Conservation (phyloP, 2,797 vertebrate genomes). For the Schizopygopsis pylzovi region DNA sequence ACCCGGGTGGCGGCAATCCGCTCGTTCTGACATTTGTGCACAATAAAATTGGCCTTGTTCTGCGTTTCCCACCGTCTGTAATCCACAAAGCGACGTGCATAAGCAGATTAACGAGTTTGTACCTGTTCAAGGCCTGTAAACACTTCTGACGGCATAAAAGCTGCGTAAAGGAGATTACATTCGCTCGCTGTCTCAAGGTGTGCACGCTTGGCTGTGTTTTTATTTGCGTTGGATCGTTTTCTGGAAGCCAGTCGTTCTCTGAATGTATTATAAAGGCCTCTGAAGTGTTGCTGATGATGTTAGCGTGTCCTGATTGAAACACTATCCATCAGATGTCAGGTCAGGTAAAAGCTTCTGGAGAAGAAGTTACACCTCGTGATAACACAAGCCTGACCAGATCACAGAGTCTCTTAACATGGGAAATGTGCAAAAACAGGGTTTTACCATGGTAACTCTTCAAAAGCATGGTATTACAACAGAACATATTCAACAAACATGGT, state of each 20-base stretch:
- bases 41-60: not conserved
- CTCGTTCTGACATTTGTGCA: not conserved
- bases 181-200: conserved; percentile 1
- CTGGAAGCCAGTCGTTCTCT: not conserved
- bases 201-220: not conserved
- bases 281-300: conserved; percentile 16
- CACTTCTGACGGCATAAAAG: conserved; percentile 33
- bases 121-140: conserved; percentile 34
- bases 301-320: not conserved
- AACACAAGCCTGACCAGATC: conserved; percentile 61
- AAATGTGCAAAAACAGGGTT: not conserved
- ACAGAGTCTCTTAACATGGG: not conserved
- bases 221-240: not conserved
- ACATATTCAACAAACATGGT: not conserved
- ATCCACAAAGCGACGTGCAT: conserved; percentile 1
- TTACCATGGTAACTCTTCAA: not conserved
- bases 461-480: not conserved
- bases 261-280: not conserved
- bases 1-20: conserved; percentile 24
- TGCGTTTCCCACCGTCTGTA: not conserved
- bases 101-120: conserved; percentile 15
- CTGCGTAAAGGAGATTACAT: conserved; percentile 28
- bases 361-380: conserved; percentile 62
- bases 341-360: not conserved
- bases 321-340: conserved; percentile 1